Conservation (phyloP, 2,888 invertebrate species). For the Nomada goodeniana region DNA sequence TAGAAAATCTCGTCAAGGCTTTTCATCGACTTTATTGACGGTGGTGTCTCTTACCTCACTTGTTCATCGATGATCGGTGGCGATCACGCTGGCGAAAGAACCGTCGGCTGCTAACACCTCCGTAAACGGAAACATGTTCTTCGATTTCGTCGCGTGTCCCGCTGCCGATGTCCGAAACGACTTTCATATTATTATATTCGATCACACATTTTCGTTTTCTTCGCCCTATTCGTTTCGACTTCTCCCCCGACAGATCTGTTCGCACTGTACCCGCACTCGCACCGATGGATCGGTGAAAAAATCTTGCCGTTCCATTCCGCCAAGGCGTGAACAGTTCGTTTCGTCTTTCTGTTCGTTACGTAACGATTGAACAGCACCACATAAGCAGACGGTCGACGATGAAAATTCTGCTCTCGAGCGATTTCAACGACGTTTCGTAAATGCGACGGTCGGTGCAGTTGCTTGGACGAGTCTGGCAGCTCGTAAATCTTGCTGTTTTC, state of each 20-base stretch:
- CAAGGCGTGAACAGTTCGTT: constrained; percentile 20
- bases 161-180: constrained; percentile 7
- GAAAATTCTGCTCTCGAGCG: constrained; percentile 36
- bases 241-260: background rate
- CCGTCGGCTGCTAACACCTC: constrained; percentile 62
- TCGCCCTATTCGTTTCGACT: background rate
- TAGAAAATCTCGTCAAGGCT: constrained; percentile 3
- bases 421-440: constrained; percentile 33
- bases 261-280: constrained; percentile 60
- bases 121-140: constrained; percentile 47
- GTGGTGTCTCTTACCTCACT: constrained; percentile 63
- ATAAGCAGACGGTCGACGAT: constrained; percentile 23
- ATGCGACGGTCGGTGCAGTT: constrained; percentile 8
- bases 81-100: constrained; percentile 47
- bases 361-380: constrained; percentile 54
- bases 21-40: constrained; percentile 50
- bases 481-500: constrained; percentile 9
- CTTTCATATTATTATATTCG: constrained; percentile 46
- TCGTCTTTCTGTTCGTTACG: constrained; percentile 34
- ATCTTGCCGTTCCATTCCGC: constrained; percentile 26
- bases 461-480: too few species aligned
- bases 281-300: constrained; percentile 24
- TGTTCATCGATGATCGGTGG: constrained; percentile 36
- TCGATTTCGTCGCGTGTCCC: constrained; percentile 22
- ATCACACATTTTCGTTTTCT: constrained; percentile 21